phyloP scores from a whole-genome alignment of 2,888 invertebrate genomes.

The Rotaria socialis region DNA sequence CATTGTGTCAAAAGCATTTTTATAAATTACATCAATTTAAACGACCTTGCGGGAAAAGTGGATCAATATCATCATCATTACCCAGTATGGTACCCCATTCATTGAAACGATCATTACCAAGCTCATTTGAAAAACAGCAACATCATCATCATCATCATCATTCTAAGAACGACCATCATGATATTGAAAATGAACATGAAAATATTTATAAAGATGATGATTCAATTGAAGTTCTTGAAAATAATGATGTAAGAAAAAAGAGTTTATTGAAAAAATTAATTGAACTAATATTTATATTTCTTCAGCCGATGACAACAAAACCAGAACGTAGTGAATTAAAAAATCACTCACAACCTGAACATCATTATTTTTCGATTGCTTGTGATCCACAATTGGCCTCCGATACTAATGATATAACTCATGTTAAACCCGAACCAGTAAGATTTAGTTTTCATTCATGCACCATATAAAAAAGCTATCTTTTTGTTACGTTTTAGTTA shows the following conservation, averaged over 20 bases:
- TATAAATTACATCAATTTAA: neutral
- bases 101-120: neutral
- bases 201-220: neutral
- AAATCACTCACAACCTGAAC: neutral
- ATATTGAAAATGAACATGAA: neutral
- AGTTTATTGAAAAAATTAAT: neutral
- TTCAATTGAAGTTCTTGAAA: neutral
- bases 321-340: neutral
- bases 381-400: neutral
- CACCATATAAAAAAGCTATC: neutral
- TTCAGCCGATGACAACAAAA: neutral
- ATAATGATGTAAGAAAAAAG: neutral
- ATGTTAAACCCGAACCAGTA: neutral
- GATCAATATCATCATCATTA: neutral
- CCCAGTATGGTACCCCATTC: neutral
- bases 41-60: neutral
- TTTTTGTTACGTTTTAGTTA: neutral
- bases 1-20: neutral
- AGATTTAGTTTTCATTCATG: too few species aligned
- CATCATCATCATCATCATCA: neutral
- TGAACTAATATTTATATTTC: neutral
- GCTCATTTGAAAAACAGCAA: neutral
- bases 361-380: neutral
- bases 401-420: neutral
- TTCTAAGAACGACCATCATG: neutral